A percentile compares a stretch with the other conserved stretches of the same genome.
Conservation (phyloP, 1,140 invertebrate species). For the Campoletis sonorensis region DNA sequence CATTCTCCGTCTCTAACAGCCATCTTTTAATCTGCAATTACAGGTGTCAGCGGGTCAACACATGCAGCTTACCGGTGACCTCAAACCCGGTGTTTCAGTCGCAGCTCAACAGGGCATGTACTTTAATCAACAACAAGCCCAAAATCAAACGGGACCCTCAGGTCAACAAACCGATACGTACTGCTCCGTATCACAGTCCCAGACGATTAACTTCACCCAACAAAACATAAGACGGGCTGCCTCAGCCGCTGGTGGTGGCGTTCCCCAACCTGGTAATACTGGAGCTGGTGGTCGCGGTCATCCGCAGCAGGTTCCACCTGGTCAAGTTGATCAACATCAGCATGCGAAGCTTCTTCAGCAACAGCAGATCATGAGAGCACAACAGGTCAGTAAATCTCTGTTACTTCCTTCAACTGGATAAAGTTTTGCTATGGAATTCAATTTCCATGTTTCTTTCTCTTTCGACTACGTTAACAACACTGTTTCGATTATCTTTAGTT, state of each 20-base stretch:
- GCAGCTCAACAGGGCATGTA: conserved; percentile 88
- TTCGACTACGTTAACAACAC: too few relatives aligned
- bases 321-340: conserved; percentile 76
- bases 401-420: neutral
- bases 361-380: conserved; percentile 77
- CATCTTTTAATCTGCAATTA: conserved; percentile 41
- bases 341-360: conserved; percentile 81
- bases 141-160: conserved; percentile 69
- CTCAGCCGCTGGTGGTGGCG: conserved; percentile 68
- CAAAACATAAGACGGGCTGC: conserved; percentile 79
- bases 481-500: too few relatives aligned
- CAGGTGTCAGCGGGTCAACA: conserved; percentile 89
- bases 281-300: conserved; percentile 62
- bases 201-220: conserved; percentile 90
- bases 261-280: conserved; percentile 61
- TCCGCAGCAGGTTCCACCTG: conserved; percentile 68
- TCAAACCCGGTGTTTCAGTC: conserved; percentile 83
- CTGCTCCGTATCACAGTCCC: conserved; percentile 85
- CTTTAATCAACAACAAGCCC: conserved; percentile 80
- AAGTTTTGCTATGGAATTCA: too few relatives aligned
- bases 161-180: conserved; percentile 81
- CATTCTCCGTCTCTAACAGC: neutral
- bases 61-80: conserved; percentile 84
- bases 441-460: too few relatives aligned
- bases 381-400: conserved; percentile 69